phyloP scores from a whole-genome alignment of 2,888 invertebrate species.

The Tachina fera region DNA sequence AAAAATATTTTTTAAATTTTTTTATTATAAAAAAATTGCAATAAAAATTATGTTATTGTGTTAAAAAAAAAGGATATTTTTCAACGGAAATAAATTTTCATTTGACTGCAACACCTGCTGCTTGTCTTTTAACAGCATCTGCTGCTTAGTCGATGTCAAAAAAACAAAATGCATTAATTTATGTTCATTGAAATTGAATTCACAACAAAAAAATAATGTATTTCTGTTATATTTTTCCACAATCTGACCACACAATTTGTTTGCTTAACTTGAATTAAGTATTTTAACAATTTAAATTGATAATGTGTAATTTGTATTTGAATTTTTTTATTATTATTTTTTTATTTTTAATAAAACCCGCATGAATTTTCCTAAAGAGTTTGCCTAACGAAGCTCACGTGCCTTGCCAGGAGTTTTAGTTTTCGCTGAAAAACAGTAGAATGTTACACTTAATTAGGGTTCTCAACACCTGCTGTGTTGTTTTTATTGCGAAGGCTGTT shows the following conservation, averaged over 20 bases:
- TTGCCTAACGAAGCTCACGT: constrained; percentile 56
- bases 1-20: too few relatives aligned
- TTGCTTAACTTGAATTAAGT: constrained; percentile 53
- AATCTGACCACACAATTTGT: constrained; percentile 67
- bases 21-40: not conserved
- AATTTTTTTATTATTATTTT: not conserved
- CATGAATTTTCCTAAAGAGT: constrained; percentile 27
- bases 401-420: constrained; percentile 13
- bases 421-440: constrained; percentile 11
- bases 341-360: constrained; percentile 49
- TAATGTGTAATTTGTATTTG: constrained; percentile 51
- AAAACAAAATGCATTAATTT: constrained; percentile 50
- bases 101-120: constrained; percentile 60
- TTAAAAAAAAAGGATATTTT: not conserved
- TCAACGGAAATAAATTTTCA: constrained; percentile 61
- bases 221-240: constrained; percentile 33
- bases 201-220: not conserved
- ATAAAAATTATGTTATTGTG: too few relatives aligned
- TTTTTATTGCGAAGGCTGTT: not conserved
- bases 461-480: constrained; percentile 66
- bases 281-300: constrained; percentile 59
- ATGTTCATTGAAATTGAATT: not conserved
- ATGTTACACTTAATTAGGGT: constrained; percentile 63
- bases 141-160: constrained; percentile 49
- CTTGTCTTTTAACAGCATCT: constrained; percentile 47